These are phyloP conservation scores for Polylopha cassiicola DNA, from an alignment of 2,888 invertebrate species.

Conservation along the genomic window DNA sequence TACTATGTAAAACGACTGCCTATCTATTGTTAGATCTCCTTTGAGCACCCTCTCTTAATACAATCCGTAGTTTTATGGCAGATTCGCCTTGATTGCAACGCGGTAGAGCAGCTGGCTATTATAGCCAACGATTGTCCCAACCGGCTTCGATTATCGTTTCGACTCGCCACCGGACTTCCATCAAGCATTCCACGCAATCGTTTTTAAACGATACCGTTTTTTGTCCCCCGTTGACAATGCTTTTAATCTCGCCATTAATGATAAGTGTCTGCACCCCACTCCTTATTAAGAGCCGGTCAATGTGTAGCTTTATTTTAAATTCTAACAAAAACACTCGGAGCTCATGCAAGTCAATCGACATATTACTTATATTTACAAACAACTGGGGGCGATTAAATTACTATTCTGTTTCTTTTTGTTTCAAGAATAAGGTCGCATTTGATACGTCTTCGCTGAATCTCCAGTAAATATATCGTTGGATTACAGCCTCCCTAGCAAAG, in stretches of 20 bases:
- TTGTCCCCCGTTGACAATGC: constrained; percentile 23
- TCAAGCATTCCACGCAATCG: constrained; percentile 13
- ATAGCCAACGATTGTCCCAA: constrained; percentile 15
- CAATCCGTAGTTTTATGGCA: too few species aligned
- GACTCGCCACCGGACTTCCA: constrained; percentile 15
- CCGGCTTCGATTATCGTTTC: constrained; percentile 9
- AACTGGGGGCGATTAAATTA: constrained; percentile 2
- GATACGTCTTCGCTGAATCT: background rate
- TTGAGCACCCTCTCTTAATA: too few species aligned
- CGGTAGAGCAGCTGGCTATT: constrained; percentile 15
- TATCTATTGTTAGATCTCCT: too few species aligned
- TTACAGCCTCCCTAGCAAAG: constrained; percentile 23
- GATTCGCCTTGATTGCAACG: too few species aligned
- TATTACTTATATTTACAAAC: constrained; percentile 25
- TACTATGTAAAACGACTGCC: too few species aligned
- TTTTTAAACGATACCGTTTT: constrained; percentile 15
- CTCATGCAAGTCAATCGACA: constrained; percentile 51
- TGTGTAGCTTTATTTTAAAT: constrained; percentile 38
- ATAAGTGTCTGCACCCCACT: constrained; percentile 35
- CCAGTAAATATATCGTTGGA: constrained; percentile 11
- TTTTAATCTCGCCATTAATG: constrained; percentile 42
- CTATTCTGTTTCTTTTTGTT: background rate
- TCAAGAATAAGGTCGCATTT: constrained; percentile 22
- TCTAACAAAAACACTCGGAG: constrained; percentile 31
- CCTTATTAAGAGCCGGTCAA: constrained; percentile 42